Evolutionary conservation across 1,140 invertebrate genomes (phyloP).

Genomic region (Phenacoccus solenopsis): DNA sequence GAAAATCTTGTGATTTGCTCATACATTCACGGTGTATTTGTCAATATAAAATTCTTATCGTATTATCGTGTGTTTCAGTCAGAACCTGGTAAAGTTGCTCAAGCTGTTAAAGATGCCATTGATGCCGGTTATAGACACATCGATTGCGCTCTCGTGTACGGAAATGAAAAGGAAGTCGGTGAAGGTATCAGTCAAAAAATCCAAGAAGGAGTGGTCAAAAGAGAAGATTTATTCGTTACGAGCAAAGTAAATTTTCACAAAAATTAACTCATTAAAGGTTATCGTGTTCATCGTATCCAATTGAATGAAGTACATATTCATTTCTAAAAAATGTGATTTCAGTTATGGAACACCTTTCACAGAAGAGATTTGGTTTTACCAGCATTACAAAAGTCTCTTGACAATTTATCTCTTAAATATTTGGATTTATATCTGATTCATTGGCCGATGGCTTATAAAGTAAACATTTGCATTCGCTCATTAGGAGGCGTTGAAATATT

Average conservation of each 20-base stretch:
- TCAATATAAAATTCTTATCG: too few relatives aligned
- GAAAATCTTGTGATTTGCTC: too few relatives aligned
- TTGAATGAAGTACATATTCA: too few relatives aligned
- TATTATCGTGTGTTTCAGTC: too few relatives aligned
- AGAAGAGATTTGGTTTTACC: slow-evolving; percentile 39
- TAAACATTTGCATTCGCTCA: slow-evolving; percentile 15
- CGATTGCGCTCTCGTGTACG: slow-evolving; percentile 66
- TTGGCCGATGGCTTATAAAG: slow-evolving; percentile 58
- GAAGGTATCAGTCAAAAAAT: slow-evolving; percentile 57
- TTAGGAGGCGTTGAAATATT: too few relatives aligned
- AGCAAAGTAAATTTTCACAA: slow-evolving; percentile 61
- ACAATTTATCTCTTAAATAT: slow-evolving; percentile 43
- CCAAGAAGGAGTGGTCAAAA: slow-evolving; percentile 50
- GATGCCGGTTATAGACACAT: slow-evolving; percentile 67
- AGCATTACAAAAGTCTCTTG: slow-evolving; percentile 43
- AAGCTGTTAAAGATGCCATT: slow-evolving; percentile 52
- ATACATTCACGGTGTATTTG: too few relatives aligned
- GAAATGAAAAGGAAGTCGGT: slow-evolving; percentile 76
- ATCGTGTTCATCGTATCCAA: too few relatives aligned
- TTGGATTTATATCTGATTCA: slow-evolving; percentile 67
- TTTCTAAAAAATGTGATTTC: slow-evolving; percentile 14
- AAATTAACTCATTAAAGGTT: too few relatives aligned
- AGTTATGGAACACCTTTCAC: slow-evolving; percentile 54
- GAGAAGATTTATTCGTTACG: slow-evolving; percentile 57
- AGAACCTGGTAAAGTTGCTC: slow-evolving; percentile 39